Evolutionary conservation across 2,888 invertebrate genomes (phyloP), one percentile per base, ranked within the genome.

Genomic region (Rhamphomyia laevipes): DNA sequence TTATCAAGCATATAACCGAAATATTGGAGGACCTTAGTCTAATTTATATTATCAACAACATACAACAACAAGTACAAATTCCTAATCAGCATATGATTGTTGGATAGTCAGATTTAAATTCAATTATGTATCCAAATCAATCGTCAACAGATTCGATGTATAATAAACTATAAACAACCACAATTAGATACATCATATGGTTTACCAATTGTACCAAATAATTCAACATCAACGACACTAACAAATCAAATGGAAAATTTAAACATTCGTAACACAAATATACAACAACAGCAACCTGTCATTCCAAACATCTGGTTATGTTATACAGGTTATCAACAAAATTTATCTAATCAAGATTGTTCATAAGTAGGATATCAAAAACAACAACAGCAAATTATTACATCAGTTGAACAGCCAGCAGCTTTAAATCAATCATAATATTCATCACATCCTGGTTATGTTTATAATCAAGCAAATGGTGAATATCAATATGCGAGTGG

Each of bases 401-500:
- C 40, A 40, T 13, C 18, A 11, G 15, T 23, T 17, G 21, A 37
- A n/a, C 38, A 38, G 12, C n/a, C n/a, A n/a, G n/a, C n/a, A n/a
- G n/a, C n/a, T n/a, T n/a, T n/a, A n/a, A n/a, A n/a, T n/a, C n/a
- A n/a, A n/a, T 12, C 4, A 13, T 27, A 5, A 27, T 27, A 27
- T 27, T 27, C 18, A 3, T 40, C 40, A 47, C 81, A 81, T 62
- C 80, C 80, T 4, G 81, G 79, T 41, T 82, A 81, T 57, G 72
- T 73, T 9, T 81, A 65, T 55, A 79, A 81, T 59, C 55, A 72
- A 1, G 61, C 70, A 1, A 74, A 76, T 0, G 80, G 80, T 1
- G 65, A 60, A 42, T 81, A 78, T 55, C 77, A 80, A 12, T 82
- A 82, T 57, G 76, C 67, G 54, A 79, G 80, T 46, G 81, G 80